Percentiles rank a stretch among this genome's conserved stretches.
These are phyloP conservation scores for Plestiodon gilberti DNA, from an alignment of 2,113 vertebrate species.

Conservation along the genomic window DNA sequence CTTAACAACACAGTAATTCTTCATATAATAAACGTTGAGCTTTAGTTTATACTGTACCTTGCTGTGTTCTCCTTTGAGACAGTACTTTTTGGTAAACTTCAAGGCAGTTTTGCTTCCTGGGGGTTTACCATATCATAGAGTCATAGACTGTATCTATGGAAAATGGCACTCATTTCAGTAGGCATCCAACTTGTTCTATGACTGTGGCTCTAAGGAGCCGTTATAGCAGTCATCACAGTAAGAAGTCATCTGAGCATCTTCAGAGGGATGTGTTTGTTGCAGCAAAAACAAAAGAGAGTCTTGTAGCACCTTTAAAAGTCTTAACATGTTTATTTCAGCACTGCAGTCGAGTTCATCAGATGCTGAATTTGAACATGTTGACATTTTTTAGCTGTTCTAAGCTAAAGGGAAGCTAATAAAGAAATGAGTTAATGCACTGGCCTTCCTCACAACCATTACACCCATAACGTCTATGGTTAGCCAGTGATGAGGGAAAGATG, in stretches of 20 bases:
- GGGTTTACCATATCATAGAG: constrained; percentile 17
- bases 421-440: constrained; percentile 40
- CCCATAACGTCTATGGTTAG: background rate
- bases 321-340: background rate
- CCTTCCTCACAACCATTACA: no score
- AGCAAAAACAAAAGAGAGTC: no score
- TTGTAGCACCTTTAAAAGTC: no score
- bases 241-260: constrained; percentile 42
- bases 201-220: constrained; percentile 12
- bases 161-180: constrained; percentile 32
- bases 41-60: constrained; percentile 44
- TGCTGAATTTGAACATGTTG: constrained; percentile 45
- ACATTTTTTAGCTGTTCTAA: constrained; percentile 50
- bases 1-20: no score
- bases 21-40: background rate
- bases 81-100: background rate
- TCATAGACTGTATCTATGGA: constrained; percentile 34
- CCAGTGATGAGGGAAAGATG: background rate
- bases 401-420: constrained; percentile 32
- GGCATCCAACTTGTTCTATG: constrained; percentile 15
- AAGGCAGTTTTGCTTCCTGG: constrained; percentile 32
- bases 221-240: constrained; percentile 29
- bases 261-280: background rate
- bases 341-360: constrained; percentile 6
- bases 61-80: constrained; percentile 27